Conservation (phyloP, 2,113 vertebrate species). For the human (Homo sapiens) region DNA sequence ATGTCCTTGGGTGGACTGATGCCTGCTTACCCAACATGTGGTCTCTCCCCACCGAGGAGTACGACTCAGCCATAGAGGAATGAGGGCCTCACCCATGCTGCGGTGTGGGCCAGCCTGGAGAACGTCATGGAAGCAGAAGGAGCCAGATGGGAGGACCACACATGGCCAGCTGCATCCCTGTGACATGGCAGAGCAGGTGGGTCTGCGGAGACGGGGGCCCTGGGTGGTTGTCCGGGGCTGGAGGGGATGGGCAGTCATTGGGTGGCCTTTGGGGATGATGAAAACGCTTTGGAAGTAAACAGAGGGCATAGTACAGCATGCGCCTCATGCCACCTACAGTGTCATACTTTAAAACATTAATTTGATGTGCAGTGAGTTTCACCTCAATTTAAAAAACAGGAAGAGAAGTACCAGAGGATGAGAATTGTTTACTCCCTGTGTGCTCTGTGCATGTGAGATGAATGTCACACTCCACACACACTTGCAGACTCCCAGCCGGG, state of each 20-base stretch:
- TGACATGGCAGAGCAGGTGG: background rate
- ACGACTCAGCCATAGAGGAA: background rate
- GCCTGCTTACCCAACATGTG: background rate
- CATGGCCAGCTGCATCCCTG: background rate
- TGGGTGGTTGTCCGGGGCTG: background rate
- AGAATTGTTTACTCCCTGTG: no score
- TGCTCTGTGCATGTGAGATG: background rate
- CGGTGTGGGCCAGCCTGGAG: background rate
- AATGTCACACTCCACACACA: background rate
- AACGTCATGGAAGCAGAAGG: background rate
- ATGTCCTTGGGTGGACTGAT: background rate
- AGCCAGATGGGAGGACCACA: background rate
- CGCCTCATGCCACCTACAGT: no score
- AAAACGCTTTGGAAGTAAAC: background rate
- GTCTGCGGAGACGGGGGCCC: no score
- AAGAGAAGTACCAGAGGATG: background rate
- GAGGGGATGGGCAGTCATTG: background rate
- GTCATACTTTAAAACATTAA: background rate
- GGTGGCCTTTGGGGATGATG: background rate
- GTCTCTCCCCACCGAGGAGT: background rate
- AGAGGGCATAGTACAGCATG: no score
- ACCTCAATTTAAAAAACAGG: background rate
- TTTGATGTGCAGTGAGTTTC: background rate
- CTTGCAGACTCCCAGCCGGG: accelerated
- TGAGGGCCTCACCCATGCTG: background rate